Conservation (phyloP, 2,113 vertebrate genomes). For the Choloepus hoffmanni region DNA sequence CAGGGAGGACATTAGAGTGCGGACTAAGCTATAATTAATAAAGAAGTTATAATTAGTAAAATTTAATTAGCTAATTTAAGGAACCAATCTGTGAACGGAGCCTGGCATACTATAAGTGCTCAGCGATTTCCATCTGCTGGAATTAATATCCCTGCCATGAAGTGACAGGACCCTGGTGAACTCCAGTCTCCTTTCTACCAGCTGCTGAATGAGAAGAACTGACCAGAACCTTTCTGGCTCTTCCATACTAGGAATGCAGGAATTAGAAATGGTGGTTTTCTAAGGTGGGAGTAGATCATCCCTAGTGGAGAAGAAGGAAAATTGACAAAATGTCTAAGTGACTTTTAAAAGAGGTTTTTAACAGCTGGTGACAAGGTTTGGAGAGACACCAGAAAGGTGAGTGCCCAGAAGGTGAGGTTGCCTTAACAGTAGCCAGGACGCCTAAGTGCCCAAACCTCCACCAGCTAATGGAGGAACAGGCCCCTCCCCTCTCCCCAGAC, state of each 20-base stretch:
- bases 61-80: no score
- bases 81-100: no score
- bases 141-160: background rate
- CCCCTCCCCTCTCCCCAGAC: no score
- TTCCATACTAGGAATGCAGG: background rate
- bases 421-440: no score
- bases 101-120: no score
- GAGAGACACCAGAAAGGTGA: background rate
- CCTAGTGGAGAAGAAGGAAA: slow-evolving; percentile 7
- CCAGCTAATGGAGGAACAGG: rapidly evolving
- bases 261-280: background rate
- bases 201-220: background rate
- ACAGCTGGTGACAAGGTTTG: background rate
- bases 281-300: background rate
- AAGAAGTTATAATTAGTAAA: no score
- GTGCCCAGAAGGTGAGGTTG: no score
- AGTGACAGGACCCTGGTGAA: background rate
- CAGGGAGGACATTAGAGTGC: background rate
- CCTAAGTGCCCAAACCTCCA: background rate
- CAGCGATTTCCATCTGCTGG: no score
- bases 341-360: background rate
- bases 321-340: background rate
- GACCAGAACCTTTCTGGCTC: background rate
- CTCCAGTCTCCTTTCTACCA: rapidly evolving
- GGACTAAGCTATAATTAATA: no score